phyloP scores from a whole-genome alignment of 2,113 vertebrate genomes.

The Ivindomyrus marchei region DNA sequence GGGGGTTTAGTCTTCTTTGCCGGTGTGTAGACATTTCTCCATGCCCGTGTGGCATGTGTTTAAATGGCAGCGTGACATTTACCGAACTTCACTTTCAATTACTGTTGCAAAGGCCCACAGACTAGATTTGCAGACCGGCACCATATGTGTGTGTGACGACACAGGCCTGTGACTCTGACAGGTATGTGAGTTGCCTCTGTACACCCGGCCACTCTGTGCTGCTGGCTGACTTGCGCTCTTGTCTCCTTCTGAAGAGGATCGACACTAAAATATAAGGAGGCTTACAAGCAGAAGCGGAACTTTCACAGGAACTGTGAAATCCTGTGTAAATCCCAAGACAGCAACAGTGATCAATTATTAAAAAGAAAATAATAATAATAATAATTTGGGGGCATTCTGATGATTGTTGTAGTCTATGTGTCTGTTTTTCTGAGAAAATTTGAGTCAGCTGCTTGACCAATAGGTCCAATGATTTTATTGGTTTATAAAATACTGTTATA shows the following conservation, averaged over 20 bases:
- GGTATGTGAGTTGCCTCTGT: not conserved
- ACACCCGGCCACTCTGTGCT: not conserved
- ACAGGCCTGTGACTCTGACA: not conserved
- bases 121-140: not conserved
- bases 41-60: not conserved
- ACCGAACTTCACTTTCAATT: not conserved
- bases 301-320: not conserved
- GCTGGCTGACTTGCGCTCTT: not conserved
- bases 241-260: not conserved
- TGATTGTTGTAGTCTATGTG: not conserved
- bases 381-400: not conserved
- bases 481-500: not conserved
- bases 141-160: not conserved
- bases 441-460: not conserved
- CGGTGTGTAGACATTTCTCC: not conserved
- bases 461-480: not conserved
- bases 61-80: conserved; percentile 1
- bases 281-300: not conserved
- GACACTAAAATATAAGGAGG: not conserved
- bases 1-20: not conserved
- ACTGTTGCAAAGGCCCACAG: not conserved
- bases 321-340: not conserved
- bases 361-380: not conserved
- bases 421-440: not conserved
- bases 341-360: not conserved